phyloP scores from a whole-genome alignment of 2,113 vertebrate genomes.

The Silurus meridionalis region DNA sequence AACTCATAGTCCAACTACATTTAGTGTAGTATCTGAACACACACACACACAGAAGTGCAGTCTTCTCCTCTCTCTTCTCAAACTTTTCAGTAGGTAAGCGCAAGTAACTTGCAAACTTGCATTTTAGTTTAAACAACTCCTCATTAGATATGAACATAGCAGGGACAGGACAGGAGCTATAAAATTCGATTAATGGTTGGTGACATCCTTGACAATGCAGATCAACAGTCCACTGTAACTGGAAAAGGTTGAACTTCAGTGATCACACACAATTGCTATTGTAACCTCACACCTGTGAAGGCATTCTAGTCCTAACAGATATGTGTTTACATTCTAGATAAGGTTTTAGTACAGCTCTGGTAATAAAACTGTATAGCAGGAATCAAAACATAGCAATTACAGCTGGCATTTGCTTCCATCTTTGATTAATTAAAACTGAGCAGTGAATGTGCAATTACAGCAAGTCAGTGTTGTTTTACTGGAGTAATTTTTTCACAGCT shows the following conservation, averaged over 20 bases:
- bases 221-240: conserved; percentile 35
- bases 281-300: conserved; percentile 48
- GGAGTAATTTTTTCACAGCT: not conserved
- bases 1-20: not conserved
- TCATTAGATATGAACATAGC: conserved; percentile 41
- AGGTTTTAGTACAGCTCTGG: not conserved
- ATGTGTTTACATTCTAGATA: conserved; percentile 41
- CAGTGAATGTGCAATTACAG: not conserved
- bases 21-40: not conserved
- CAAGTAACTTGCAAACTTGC: not conserved
- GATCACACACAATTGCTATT: conserved; percentile 19
- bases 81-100: not conserved
- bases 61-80: not conserved
- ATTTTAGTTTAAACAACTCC: conserved; percentile 2
- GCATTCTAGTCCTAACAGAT: conserved; percentile 14
- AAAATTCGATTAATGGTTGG: conserved; percentile 20
- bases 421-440: not conserved
- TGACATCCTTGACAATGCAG: conserved; percentile 26
- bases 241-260: conserved; percentile 29
- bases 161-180: conserved; percentile 12
- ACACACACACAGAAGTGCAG: not conserved
- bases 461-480: not conserved
- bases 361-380: conserved; percentile 14
- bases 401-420: not conserved
- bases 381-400: conserved; percentile 1